Evolutionary conservation across 2,888 invertebrate species (phyloP).

Genomic region (Hydriomena furcata): DNA sequence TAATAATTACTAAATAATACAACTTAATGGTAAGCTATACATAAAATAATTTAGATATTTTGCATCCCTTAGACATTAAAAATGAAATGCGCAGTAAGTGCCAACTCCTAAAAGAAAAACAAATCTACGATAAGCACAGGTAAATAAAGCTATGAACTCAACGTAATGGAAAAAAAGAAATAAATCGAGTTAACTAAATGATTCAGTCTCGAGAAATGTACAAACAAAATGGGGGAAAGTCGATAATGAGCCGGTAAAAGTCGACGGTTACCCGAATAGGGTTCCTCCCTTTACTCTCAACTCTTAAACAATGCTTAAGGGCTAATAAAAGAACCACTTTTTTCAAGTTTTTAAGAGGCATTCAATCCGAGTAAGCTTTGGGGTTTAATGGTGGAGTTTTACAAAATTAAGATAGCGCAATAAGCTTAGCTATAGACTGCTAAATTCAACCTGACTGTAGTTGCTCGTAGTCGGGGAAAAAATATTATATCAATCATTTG

Average conservation of each 20-base stretch:
- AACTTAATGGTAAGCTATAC: too few relatives aligned
- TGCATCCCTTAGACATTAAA: neutral
- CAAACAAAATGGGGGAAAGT: slow-evolving; percentile 66
- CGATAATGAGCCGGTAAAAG: slow-evolving; percentile 75
- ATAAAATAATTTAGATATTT: too few relatives aligned
- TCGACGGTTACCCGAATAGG: slow-evolving; percentile 55
- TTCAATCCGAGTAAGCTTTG: slow-evolving; percentile 39
- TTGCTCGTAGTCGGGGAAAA: too few relatives aligned
- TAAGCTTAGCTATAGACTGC: neutral
- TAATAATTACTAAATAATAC: too few relatives aligned
- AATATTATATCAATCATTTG: too few relatives aligned
- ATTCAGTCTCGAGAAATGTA: slow-evolving; percentile 53
- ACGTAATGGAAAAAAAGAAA: slow-evolving; percentile 41
- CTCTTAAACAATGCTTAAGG: slow-evolving; percentile 78
- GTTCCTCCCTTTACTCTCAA: slow-evolving; percentile 63
- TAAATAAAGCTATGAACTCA: slow-evolving; percentile 27
- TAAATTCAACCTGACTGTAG: too few relatives aligned
- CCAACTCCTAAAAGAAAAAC: slow-evolving; percentile 9
- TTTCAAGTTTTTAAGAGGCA: slow-evolving; percentile 60
- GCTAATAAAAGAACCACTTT: slow-evolving; percentile 76
- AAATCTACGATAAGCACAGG: slow-evolving; percentile 10
- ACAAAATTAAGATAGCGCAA: neutral
- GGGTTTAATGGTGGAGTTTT: slow-evolving; percentile 39
- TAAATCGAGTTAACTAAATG: slow-evolving; percentile 52
- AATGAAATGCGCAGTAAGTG: neutral